Percentiles rank a stretch among this genome's conserved stretches.
phyloP scores from a whole-genome alignment of 2,888 invertebrate genomes.

The Synergus umbraculus region DNA sequence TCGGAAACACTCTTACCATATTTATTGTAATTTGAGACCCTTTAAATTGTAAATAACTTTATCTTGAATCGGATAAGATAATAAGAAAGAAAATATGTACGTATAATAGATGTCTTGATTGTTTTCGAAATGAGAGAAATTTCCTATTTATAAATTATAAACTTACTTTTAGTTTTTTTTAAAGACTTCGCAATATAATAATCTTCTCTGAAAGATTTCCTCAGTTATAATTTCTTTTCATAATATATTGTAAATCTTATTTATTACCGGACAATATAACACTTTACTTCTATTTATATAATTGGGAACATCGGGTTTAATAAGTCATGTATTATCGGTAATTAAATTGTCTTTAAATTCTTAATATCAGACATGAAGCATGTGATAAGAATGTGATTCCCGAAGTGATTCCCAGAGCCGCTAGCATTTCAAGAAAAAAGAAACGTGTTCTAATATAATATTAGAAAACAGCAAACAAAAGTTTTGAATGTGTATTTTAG shows the following conservation, averaged over 20 bases:
- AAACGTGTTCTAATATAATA: slow-evolving; percentile 26
- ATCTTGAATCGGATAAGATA: neutral
- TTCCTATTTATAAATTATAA: neutral
- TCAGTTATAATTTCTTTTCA: no score
- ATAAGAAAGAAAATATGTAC: neutral
- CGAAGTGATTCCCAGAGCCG: slow-evolving; percentile 21
- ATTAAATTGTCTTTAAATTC: slow-evolving; percentile 27
- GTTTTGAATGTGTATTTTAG: slow-evolving; percentile 6
- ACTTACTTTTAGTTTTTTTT: no score
- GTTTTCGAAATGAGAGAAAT: neutral
- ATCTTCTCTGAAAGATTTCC: no score
- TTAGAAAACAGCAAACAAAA: slow-evolving; percentile 34
- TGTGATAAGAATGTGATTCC: slow-evolving; percentile 35
- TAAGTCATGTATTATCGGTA: slow-evolving; percentile 8
- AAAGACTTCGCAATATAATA: no score
- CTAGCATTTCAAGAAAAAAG: slow-evolving; percentile 1
- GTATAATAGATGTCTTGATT: neutral
- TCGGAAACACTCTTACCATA: neutral
- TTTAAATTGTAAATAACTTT: slow-evolving; percentile 7
- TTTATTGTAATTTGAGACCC: neutral
- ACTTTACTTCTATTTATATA: neutral
- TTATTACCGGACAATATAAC: no score
- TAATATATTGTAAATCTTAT: neutral
- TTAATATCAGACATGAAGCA: neutral
- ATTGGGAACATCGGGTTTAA: neutral